Conservation (phyloP, 2,113 vertebrate species). For the Apistogramma diplotaenia region DNA sequence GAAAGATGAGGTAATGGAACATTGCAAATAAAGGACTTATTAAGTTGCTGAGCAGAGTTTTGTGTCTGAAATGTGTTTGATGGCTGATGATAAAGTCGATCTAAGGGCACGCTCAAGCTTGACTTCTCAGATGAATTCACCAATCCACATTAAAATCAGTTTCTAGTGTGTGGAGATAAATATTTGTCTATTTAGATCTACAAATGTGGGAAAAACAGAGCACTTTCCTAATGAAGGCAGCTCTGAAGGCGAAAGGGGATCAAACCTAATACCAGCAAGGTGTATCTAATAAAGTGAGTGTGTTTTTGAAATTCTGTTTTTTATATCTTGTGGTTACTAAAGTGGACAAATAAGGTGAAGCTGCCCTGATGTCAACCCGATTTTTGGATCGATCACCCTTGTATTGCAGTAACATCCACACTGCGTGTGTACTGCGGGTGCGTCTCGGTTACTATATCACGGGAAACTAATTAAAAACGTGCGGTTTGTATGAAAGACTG, state of each 20-base stretch:
- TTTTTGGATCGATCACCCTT: background rate
- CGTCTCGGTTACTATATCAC: background rate
- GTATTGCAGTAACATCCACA: background rate
- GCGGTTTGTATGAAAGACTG: background rate
- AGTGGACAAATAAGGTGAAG: background rate
- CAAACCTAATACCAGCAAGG: background rate
- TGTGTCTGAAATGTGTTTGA: background rate
- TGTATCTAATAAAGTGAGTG: background rate
- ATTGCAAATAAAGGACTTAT: conserved; percentile 82
- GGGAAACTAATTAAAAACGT: background rate
- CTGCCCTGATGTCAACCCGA: background rate
- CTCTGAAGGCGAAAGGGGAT: no score
- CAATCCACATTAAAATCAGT: background rate
- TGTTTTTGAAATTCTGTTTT: background rate
- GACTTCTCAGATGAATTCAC: no score
- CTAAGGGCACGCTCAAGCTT: background rate
- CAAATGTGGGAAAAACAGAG: background rate
- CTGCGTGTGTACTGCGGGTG: background rate
- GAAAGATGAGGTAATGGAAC: conserved; percentile 76
- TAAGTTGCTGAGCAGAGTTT: conserved; percentile 70
- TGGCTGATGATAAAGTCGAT: background rate
- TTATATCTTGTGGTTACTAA: background rate
- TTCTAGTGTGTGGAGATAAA: background rate
- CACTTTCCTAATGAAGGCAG: background rate
- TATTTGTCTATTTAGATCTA: background rate